A percentile compares a stretch with the other conserved stretches of the same genome.
phyloP scores from a whole-genome alignment of 2,113 vertebrate species.

The Etheostoma spectabile region DNA sequence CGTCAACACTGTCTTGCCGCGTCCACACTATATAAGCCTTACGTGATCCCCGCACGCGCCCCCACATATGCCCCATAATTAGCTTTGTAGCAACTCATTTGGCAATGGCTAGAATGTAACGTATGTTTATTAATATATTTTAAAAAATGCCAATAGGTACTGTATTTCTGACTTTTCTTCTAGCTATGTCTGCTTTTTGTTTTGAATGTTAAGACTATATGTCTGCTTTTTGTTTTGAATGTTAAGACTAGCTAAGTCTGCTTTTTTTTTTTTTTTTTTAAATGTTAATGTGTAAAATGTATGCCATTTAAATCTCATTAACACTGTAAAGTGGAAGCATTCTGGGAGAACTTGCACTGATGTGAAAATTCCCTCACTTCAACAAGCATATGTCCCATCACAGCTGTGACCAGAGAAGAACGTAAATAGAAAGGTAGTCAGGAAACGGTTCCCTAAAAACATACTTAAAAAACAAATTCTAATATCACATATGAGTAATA shows the following conservation, averaged over 20 bases:
- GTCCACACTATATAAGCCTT: no score
- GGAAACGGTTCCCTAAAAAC: neutral
- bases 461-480: neutral
- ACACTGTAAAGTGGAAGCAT: neutral
- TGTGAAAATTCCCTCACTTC: constrained; percentile 27
- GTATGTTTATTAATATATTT: no score
- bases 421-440: neutral
- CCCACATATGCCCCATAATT: no score
- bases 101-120: no score
- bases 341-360: neutral
- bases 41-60: no score
- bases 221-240: neutral
- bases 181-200: neutral
- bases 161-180: neutral
- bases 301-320: neutral
- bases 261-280: neutral
- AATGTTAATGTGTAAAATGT: neutral
- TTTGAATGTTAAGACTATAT: no score
- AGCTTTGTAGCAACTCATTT: no score
- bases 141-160: neutral
- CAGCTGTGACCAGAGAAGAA: neutral
- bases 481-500: neutral
- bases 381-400: constrained; percentile 20
- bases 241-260: no score
- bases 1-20: no score